These are phyloP conservation scores for Pyrocephalus nanus DNA, from an alignment of 2,797 vertebrate genomes.

Conservation along the genomic window DNA sequence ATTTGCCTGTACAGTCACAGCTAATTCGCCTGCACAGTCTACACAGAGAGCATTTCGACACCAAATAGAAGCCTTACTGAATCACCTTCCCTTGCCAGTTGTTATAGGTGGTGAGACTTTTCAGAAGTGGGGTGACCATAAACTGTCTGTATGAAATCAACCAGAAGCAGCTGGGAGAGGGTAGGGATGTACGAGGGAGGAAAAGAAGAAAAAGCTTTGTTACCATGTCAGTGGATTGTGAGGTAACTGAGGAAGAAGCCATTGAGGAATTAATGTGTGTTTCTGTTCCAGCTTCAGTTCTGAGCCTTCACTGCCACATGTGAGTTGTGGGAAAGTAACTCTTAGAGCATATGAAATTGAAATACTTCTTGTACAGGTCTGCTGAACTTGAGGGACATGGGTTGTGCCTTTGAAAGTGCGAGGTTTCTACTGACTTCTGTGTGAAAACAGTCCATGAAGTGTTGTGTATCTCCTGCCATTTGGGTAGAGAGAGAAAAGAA, in stretches of 20 bases:
- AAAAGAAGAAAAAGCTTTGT: not conserved
- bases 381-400: not conserved
- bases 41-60: not conserved
- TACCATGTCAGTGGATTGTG: not conserved
- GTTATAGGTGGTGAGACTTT: not conserved
- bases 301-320: not conserved
- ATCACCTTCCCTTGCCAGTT: not conserved
- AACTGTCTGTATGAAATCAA: not conserved
- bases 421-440: not conserved
- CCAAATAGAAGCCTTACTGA: not conserved
- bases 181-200: not conserved
- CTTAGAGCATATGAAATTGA: not conserved
- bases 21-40: too few species aligned
- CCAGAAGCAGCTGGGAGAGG: not conserved
- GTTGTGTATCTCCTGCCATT: not conserved
- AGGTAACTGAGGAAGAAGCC: not conserved
- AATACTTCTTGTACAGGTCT: not conserved
- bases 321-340: not conserved
- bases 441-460: not conserved
- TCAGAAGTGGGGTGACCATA: not conserved
- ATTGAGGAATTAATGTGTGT: not conserved
- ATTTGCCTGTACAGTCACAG: not conserved
- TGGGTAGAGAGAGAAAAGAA: not conserved
- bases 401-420: constrained; percentile 23
- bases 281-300: not conserved